phyloP scores from a whole-genome alignment of 2,797 vertebrate genomes.

The Sardinella longiceps region DNA sequence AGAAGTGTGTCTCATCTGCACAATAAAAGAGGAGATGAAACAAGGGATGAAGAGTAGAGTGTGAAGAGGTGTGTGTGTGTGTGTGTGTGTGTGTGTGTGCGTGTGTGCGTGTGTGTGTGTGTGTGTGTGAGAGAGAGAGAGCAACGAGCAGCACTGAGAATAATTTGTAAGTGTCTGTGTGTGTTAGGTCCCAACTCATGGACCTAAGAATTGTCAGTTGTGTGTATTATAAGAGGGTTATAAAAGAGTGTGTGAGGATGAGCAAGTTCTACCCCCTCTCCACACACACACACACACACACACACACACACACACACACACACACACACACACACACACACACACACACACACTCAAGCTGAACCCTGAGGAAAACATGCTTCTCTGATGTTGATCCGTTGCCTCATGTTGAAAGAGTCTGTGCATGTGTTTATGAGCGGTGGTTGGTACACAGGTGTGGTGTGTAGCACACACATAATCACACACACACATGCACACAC shows the following conservation, averaged over 20 bases:
- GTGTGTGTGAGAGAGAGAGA: too few species aligned
- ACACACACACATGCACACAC: neutral
- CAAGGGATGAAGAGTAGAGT: neutral
- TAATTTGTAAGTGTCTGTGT: neutral
- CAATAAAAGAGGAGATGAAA: neutral
- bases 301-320: conserved; percentile 2
- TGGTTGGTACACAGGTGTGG: neutral
- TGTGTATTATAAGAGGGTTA: too few species aligned
- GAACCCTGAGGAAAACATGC: neutral
- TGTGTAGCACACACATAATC: neutral
- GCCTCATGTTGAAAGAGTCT: neutral
- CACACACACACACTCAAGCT: neutral
- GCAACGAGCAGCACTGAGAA: neutral
- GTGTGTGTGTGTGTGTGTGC: neutral
- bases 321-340: neutral
- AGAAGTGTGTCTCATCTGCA: neutral
- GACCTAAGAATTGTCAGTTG: neutral
- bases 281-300: too few species aligned
- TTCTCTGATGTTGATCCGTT: neutral
- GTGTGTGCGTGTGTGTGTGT: neutral
- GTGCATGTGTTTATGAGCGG: neutral
- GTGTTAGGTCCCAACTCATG: neutral
- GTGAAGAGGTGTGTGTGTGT: neutral
- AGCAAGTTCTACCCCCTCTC: too few species aligned
- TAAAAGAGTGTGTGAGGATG: too few species aligned